A percentile compares a stretch with the other conserved stretches of the same genome.
phyloP scores from a whole-genome alignment of 2,113 vertebrate species.

The Sceloporus tristichus region DNA sequence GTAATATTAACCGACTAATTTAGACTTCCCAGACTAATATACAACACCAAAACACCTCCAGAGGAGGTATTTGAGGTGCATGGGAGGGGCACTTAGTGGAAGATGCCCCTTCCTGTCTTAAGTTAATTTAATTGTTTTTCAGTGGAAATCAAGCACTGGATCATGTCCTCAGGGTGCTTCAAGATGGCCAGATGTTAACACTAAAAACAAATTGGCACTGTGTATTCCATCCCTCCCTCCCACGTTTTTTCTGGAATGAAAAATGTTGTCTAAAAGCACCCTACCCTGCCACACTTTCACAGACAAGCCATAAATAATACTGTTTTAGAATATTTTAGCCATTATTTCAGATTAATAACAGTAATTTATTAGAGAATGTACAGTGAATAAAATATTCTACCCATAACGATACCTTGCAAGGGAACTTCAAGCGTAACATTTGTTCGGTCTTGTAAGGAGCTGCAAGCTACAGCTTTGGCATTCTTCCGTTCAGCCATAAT shows the following conservation, averaged over 20 bases:
- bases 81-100: no score
- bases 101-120: no score
- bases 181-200: no score
- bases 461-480: slow-evolving; percentile 91
- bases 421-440: slow-evolving; percentile 88
- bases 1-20: no score
- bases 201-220: no score
- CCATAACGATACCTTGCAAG: slow-evolving; percentile 87
- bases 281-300: not conserved
- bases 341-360: not conserved
- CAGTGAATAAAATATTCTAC: not conserved
- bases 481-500: slow-evolving; percentile 99
- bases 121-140: no score
- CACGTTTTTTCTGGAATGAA: not conserved
- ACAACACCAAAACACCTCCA: no score
- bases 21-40: no score
- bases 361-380: not conserved
- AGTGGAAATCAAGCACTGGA: no score
- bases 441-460: slow-evolving; percentile 84
- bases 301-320: not conserved
- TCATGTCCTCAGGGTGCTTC: no score
- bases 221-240: no score
- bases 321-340: not conserved
- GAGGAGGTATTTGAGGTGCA: no score
- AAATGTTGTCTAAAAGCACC: not conserved